Evolutionary conservation across 2,888 invertebrate species (phyloP).

Genomic region (Pollenia angustigena): DNA sequence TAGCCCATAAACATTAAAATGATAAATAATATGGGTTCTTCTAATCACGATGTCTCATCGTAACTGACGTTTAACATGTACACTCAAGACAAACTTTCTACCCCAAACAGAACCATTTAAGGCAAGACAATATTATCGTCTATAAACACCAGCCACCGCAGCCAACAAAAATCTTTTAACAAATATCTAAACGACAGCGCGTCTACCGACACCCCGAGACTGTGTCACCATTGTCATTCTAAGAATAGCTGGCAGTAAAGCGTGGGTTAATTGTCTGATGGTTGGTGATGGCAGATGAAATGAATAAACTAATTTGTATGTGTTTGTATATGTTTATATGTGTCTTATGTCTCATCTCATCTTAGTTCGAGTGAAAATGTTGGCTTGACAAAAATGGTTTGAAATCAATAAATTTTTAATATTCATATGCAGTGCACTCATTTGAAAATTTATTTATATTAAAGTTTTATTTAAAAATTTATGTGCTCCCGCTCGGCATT

Average conservation of each 20-base stretch:
- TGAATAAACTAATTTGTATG: slow-evolving; percentile 12
- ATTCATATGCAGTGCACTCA: neutral
- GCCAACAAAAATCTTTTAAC: neutral
- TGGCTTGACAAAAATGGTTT: slow-evolving; percentile 41
- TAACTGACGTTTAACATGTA: neutral
- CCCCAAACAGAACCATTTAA: slow-evolving; percentile 35
- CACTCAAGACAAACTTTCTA: slow-evolving; percentile 5
- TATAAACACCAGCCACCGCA: neutral
- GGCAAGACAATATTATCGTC: slow-evolving; percentile 33
- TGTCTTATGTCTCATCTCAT: slow-evolving; percentile 13
- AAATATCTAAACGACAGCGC: slow-evolving; percentile 8
- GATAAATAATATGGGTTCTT: neutral
- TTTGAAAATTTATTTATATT: neutral
- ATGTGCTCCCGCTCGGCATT: slow-evolving; percentile 16
- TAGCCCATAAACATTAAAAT: neutral
- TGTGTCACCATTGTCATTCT: slow-evolving; percentile 28
- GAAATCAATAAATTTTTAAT: slow-evolving; percentile 29
- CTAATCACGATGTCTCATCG: slow-evolving; percentile 7
- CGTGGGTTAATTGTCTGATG: slow-evolving; percentile 54
- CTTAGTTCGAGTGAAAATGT: slow-evolving; percentile 16
- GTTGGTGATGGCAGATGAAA: slow-evolving; percentile 11
- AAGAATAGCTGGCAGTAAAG: slow-evolving; percentile 35
- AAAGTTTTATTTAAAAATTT: slow-evolving; percentile 50
- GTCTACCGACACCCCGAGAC: slow-evolving; percentile 39
- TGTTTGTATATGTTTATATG: neutral